Evolutionary conservation across 2,888 invertebrate genomes (phyloP).

Genomic region (Amitus sp.): DNA sequence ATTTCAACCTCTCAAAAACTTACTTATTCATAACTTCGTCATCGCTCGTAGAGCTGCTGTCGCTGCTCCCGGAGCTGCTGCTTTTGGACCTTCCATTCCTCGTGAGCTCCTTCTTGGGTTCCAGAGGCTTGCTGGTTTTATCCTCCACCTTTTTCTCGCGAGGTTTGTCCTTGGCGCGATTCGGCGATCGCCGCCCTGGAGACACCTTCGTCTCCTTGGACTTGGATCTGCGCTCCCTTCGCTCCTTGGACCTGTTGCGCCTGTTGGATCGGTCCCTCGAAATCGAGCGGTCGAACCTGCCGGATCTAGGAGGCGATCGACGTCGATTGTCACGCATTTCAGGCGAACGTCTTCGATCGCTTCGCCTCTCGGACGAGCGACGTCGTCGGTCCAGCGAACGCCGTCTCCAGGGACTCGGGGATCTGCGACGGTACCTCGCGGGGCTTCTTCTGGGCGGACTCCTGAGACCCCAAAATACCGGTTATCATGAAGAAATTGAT

Average conservation of each 20-base stretch:
- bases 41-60: slow-evolving; percentile 62
- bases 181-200: slow-evolving; percentile 61
- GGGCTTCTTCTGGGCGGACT: slow-evolving; percentile 62
- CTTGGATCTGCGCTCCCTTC: slow-evolving; percentile 60
- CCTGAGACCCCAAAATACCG: too few relatives aligned
- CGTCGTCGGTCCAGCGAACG: slow-evolving; percentile 60
- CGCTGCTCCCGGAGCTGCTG: slow-evolving; percentile 63
- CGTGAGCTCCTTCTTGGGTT: slow-evolving; percentile 57
- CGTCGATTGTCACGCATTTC: slow-evolving; percentile 58
- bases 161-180: slow-evolving; percentile 53
- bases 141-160: slow-evolving; percentile 58
- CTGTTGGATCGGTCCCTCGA: slow-evolving; percentile 58
- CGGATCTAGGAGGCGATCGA: slow-evolving; percentile 57
- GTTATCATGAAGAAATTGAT: too few relatives aligned
- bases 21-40: slow-evolving; percentile 59
- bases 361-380: slow-evolving; percentile 58
- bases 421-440: slow-evolving; percentile 59
- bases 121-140: slow-evolving; percentile 51
- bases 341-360: slow-evolving; percentile 54
- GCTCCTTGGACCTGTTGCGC: slow-evolving; percentile 64
- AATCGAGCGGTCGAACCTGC: slow-evolving; percentile 50
- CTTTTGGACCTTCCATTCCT: slow-evolving; percentile 63
- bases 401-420: slow-evolving; percentile 58
- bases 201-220: slow-evolving; percentile 60
- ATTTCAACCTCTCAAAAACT: too few relatives aligned